Evolutionary conservation across 2,113 vertebrate species (phyloP), one percentile per base, ranked within the genome.

Genomic region (Protomyctophum bolini): DNA sequence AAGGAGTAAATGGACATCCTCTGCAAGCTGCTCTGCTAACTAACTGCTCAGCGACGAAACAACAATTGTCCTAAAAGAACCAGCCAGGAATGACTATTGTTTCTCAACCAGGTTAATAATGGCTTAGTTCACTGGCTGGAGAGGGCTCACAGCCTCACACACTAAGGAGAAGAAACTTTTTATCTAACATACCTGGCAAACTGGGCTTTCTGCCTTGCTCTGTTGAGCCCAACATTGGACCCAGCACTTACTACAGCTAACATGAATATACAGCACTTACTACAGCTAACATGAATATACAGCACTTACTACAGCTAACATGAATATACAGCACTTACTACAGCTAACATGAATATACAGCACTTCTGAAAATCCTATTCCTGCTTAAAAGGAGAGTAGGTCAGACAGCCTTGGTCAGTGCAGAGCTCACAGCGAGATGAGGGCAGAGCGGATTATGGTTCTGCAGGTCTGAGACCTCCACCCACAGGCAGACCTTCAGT

Each of bases 381-480:
- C 12, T 60, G 51, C 0, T 65, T 70, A 46, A 51, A 51, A n/a
- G 47, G 55, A 55, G 41, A 63, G 60, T 58, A 49, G 49, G 73
- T 84, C 62, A 74, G 48, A 70, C 7, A 63, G 7, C 51, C 33
- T 57, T 50, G 50, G 52, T 49, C 64, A 73, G 1, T 49, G 21
- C 45, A 70, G 62, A 58, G 12, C 10, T 41, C 29, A 15, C 6
- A 12, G 54, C 63, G 68, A 49, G 10, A 33, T 12, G 12, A 59
- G 10, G 6, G 51, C 9, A 6, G 64, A 11, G 49, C 45, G 65
- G 69, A 81, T 82, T 75, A 81, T 12, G 64, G 55, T 55, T 60
- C 59, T 74, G 7, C 1, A 9, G 57, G 45, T 6, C 48, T 7
- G 1, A 59, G 66, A 45, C 66, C 58, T 74, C 50, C 69, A 70